Conservation (phyloP, 2,113 vertebrate genomes). For the Manacus vitellinus region DNA sequence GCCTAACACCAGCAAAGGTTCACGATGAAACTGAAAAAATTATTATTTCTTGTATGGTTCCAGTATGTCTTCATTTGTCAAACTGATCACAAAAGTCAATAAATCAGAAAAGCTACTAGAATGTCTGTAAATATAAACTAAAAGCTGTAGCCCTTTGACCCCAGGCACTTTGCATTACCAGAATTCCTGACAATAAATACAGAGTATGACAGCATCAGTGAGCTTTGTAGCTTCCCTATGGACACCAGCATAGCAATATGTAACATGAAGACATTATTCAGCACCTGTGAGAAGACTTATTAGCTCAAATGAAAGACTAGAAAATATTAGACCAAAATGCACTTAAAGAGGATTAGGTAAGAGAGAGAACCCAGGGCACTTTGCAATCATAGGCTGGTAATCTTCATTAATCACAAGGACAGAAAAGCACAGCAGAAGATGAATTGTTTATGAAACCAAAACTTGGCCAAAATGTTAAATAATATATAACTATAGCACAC, state of each 20-base stretch:
- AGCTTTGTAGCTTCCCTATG: conserved; percentile 3
- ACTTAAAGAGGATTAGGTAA: conserved; percentile 28
- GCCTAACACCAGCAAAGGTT: neutral
- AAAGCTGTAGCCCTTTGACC: neutral
- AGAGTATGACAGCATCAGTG: neutral
- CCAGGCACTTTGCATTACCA: neutral
- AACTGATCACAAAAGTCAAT: neutral
- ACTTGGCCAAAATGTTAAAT: conserved; percentile 43
- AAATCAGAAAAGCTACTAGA: neutral
- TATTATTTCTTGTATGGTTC: neutral
- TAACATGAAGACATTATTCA: neutral
- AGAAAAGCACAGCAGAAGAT: conserved; percentile 1
- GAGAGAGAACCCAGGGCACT: conserved; percentile 11
- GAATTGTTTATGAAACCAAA: conserved; percentile 13
- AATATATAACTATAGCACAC: neutral
- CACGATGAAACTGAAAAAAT: neutral
- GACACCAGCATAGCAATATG: neutral
- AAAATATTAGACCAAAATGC: conserved; percentile 8
- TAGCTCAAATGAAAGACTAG: neutral
- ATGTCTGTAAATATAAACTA: neutral
- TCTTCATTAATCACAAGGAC: conserved; percentile 26
- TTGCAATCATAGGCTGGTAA: neutral
- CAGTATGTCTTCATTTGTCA: conserved; percentile 10
- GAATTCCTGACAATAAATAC: conserved; percentile 12
- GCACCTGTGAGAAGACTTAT: neutral